Base-by-base conservation (phyloP, 2,888 invertebrate species). In the Drosophila paramelanica region DNA sequence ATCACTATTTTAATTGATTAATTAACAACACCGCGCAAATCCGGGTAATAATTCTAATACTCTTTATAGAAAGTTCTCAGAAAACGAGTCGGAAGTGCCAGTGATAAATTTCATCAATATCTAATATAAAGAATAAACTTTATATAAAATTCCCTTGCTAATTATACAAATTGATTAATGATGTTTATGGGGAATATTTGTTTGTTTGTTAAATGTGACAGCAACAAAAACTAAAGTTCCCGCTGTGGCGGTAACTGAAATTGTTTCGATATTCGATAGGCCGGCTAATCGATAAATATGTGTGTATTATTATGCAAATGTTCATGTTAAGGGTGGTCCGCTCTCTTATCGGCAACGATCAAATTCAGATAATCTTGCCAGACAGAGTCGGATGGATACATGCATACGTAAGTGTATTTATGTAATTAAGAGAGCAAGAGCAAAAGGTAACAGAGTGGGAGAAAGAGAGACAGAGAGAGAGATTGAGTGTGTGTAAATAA, bases 311-410 rank as follows among this genome's bases (percentile, higher is more conserved):
- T 27, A 49, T 55, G 41, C 68, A 49, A 70, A 65, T 55, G 33
- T 33, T 38, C 27, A 70, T 65, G 36, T 65, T 50, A 73, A 66
- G 53, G 67, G 50, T 65, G 25, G 31, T 64, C 25, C 25, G 38
- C 55, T 47, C 51, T 65, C 51, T 55, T 71, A 61, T 61, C 51
- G 50, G 20, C 41, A 42, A 53, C 52, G 66, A 59, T 66, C 73
- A 14, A 39, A 31, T 46, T 14, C 36, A 56, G 42, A 65, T 51
- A 39, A 31, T 47, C 13, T 31, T 27, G 62, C 5, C 11, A 25
- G 36, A 51, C 41, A 53, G 20, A 27, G 50, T 38, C 14, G 31
- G 39, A 25, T 36, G 31, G 39, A 25, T 36, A 45, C 59, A 56
- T 49, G 36, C 14, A 23, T 5, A 39, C 36, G 13, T 8, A 31